Percentiles rank a stretch among this genome's conserved stretches.
Evolutionary conservation across 1,140 invertebrate genomes (phyloP).

Genomic region (Samia ricini): DNA sequence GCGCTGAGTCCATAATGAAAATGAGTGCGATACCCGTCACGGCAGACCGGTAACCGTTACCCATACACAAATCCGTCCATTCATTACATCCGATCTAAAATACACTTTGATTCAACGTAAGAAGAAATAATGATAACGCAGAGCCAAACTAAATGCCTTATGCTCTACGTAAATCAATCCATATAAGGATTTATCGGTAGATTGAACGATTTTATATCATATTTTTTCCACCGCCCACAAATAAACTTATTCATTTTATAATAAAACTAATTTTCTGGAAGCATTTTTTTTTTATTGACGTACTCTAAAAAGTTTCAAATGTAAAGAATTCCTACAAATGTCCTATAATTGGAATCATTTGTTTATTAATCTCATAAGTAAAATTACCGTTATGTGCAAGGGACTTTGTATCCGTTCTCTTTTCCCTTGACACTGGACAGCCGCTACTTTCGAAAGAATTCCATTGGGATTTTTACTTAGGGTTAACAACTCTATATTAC

Average conservation of each 20-base stretch:
- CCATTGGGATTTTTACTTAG: background rate
- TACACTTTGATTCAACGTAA: slow-evolving; percentile 19
- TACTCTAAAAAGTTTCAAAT: no score
- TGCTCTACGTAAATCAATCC: slow-evolving; percentile 14
- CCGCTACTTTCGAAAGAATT: background rate
- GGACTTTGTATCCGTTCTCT: background rate
- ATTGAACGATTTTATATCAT: slow-evolving; percentile 18
- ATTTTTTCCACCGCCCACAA: background rate
- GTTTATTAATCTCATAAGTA: background rate
- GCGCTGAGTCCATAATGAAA: slow-evolving; percentile 34
- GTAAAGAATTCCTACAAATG: no score
- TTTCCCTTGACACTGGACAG: background rate
- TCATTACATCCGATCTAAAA: slow-evolving; percentile 21
- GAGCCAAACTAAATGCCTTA: slow-evolving; percentile 25
- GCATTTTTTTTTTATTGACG: no score
- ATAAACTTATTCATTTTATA: no score
- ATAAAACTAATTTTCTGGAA: no score
- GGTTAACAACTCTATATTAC: background rate
- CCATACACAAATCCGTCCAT: slow-evolving; percentile 18
- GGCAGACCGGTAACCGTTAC: slow-evolving; percentile 33
- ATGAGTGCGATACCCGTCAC: slow-evolving; percentile 34
- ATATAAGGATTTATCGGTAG: slow-evolving; percentile 26
- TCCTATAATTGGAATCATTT: no score
- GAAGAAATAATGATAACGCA: slow-evolving; percentile 12
- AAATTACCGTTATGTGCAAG: background rate